Conservation (phyloP, 2,113 vertebrate genomes). For the cat (Felis catus) region DNA sequence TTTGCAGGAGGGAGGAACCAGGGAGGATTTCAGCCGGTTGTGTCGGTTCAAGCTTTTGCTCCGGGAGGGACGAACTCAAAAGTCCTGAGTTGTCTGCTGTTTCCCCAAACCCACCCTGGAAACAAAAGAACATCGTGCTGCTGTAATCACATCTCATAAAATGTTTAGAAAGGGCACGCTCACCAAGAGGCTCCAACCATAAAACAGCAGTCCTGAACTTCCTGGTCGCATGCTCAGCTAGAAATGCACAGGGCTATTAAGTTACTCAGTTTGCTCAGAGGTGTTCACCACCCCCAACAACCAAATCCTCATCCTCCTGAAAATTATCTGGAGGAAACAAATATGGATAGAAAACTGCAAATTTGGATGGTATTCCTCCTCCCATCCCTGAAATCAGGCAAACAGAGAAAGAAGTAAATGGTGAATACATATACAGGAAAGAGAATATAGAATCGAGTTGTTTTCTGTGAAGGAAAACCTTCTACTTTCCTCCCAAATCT, state of each 20-base stretch:
- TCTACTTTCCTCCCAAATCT: neutral
- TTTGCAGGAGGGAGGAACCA: conserved; percentile 40
- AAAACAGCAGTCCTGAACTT: neutral
- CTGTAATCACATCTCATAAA: neutral
- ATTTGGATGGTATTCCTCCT: neutral
- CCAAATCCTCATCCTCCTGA: neutral
- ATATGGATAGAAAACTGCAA: neutral
- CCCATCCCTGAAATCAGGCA: neutral
- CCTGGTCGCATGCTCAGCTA: neutral
- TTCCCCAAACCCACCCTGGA: neutral
- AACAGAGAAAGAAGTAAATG: neutral
- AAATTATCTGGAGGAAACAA: neutral
- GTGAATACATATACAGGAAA: neutral
- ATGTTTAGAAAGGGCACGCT: neutral
- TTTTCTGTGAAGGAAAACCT: neutral
- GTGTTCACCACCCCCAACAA: neutral
- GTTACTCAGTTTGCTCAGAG: neutral
- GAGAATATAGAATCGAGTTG: neutral
- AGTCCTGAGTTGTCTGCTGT: neutral
- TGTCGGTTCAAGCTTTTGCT: neutral
- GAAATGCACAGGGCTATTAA: neutral
- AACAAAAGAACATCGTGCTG: conserved; percentile 45
- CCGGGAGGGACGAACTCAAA: neutral
- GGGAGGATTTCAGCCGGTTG: neutral
- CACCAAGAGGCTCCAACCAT: neutral